These are phyloP conservation scores for Zaprionus tsacasi DNA, from an alignment of 1,140 invertebrate species.

Conservation along the genomic window DNA sequence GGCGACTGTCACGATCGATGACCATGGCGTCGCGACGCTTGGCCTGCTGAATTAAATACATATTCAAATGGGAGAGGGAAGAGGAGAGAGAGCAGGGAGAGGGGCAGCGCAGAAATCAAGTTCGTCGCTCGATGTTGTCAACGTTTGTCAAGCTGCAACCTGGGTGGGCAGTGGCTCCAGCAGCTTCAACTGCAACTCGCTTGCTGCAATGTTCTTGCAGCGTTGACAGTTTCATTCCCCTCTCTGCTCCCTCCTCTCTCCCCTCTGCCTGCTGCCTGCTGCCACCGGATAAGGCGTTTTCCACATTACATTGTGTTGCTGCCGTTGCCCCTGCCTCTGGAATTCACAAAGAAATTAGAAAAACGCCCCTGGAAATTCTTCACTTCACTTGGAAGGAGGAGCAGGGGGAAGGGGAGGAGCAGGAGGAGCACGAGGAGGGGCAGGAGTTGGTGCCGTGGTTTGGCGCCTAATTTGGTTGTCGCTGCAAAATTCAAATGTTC, in stretches of 20 bases:
- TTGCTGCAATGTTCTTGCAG: constrained; percentile 3
- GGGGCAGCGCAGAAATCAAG: constrained; percentile 60
- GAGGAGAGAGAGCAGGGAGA: neutral
- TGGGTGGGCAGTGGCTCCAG: constrained; percentile 60
- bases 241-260: neutral
- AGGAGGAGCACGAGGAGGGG: constrained; percentile 9
- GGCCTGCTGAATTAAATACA: constrained; percentile 70
- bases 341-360: constrained; percentile 67
- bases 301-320: constrained; percentile 69
- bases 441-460: constrained; percentile 7
- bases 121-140: constrained; percentile 51
- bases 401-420: constrained; percentile 3
- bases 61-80: constrained; percentile 56
- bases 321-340: constrained; percentile 11
- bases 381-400: neutral
- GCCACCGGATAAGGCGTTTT: constrained; percentile 78
- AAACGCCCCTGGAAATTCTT: constrained; percentile 80
- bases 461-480: constrained; percentile 72
- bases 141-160: constrained; percentile 75
- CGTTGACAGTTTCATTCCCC: constrained; percentile 57
- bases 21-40: constrained; percentile 57
- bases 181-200: neutral
- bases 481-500: constrained; percentile 76
- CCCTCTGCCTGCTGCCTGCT: constrained; percentile 20
- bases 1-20: constrained; percentile 81